Base-by-base conservation (phyloP, 2,888 invertebrate species). In the Euspilapteryx auroguttella region DNA sequence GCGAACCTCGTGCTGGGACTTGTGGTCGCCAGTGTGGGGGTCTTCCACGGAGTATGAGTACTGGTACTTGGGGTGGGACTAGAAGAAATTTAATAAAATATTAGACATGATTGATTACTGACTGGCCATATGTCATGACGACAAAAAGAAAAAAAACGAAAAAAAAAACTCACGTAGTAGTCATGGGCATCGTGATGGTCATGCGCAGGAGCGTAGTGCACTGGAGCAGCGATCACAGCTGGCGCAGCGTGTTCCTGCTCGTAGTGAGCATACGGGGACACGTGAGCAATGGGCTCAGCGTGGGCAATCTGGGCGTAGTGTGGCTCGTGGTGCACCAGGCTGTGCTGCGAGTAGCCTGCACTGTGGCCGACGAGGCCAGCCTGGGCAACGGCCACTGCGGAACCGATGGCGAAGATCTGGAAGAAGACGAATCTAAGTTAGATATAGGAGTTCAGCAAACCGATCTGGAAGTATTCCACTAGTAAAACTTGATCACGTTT, bases 11-110 rank as follows among this genome's bases (percentile, higher is more conserved):
- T 76, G 66, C 50, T 81, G 81, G 42, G 79, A 73, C 52, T 81
- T 81, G 56, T 80, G 78, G 61, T 81, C 81, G 9, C 81, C 82
- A 32, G 81, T 80, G 44, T 80, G 78, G 2, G 75, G 76, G 41
- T 81, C 82, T 36, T 78, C 75, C 34, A 79, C 80, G 33, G 81
- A 80, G 55, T 81, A 81, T 1, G 79, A 78, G 57, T 79, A 80
- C 27, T 78, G 65, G 61, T 82, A 81, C 49, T 81, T 79, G 26
- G 81, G 81, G 46, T 80, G 78, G 28, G 79, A 55, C 80, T 80
- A 49, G 10, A 47, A 34, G 31, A 31, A 24, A 27, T 17, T 5
- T 17, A n/a, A n/a, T n/a, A n/a, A n/a, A n/a, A n/a, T n/a, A n/a
- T n/a, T n/a, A n/a, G n/a, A n/a, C n/a, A n/a, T n/a, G n/a, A n/a